These are phyloP conservation scores for Drosophila borborema DNA, from an alignment of 2,888 invertebrate species.

Conservation along the genomic window DNA sequence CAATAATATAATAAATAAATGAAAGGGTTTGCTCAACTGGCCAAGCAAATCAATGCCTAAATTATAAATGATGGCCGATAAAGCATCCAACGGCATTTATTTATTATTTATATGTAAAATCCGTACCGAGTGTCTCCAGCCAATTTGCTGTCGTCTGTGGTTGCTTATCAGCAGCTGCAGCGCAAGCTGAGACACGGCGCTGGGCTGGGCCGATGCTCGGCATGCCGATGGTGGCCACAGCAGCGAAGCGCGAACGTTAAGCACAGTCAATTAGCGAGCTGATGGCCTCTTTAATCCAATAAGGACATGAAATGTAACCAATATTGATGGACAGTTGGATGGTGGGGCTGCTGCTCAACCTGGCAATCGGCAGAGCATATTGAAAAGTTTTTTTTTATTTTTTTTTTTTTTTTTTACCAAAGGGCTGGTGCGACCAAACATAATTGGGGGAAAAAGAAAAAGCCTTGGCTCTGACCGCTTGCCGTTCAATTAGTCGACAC, in stretches of 20 bases:
- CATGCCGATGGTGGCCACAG: slow-evolving; percentile 10
- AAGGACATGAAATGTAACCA: slow-evolving; percentile 72
- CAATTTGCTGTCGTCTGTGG: neutral
- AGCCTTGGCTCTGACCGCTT: neutral
- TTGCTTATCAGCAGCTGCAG: neutral
- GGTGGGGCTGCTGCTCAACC: slow-evolving; percentile 9
- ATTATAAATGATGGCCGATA: slow-evolving; percentile 4
- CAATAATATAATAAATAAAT: slow-evolving; percentile 2
- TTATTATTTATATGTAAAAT: neutral
- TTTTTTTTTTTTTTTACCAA: slow-evolving; percentile 8
- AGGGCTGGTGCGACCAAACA: slow-evolving; percentile 26
- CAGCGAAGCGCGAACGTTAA: slow-evolving; percentile 48
- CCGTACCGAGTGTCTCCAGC: neutral
- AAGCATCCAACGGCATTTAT: neutral
- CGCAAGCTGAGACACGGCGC: neutral
- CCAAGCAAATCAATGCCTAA: slow-evolving; percentile 4
- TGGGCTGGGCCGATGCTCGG: neutral
- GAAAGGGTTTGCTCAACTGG: neutral
- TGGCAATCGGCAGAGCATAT: slow-evolving; percentile 29
- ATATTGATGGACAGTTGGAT: slow-evolving; percentile 54
- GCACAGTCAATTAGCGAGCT: slow-evolving; percentile 68
- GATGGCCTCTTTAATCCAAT: slow-evolving; percentile 74
- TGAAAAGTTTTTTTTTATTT: slow-evolving; percentile 32
- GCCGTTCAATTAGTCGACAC: slow-evolving; percentile 12
- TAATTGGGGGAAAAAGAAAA: slow-evolving; percentile 36